phyloP scores from a whole-genome alignment of 2,113 vertebrate genomes.

The Thalassoma bifasciatum region DNA sequence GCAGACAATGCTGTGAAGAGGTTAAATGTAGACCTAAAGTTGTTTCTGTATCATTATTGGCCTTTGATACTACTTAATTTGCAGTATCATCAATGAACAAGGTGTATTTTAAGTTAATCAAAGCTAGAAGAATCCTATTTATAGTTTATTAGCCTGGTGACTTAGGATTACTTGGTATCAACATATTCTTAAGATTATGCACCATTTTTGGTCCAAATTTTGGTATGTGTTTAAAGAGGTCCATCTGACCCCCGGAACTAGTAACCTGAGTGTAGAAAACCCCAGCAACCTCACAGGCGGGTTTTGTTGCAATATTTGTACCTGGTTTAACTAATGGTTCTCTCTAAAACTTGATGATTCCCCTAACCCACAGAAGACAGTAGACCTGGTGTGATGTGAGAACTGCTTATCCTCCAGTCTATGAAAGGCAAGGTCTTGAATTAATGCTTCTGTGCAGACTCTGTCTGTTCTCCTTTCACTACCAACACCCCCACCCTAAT shows the following conservation, averaged over 20 bases:
- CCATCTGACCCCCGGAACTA: conserved; percentile 37
- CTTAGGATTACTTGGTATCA: no score
- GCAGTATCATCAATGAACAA: neutral
- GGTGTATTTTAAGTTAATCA: neutral
- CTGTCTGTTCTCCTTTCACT: conserved; percentile 52
- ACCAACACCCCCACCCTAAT: conserved; percentile 32
- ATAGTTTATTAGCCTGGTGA: no score
- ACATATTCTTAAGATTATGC: no score
- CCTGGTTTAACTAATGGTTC: conserved; percentile 58
- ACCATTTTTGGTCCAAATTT: no score
- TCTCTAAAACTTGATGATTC: conserved; percentile 55
- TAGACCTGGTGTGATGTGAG: conserved; percentile 69
- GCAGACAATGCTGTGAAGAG: conserved; percentile 47
- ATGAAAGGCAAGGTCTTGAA: conserved; percentile 77
- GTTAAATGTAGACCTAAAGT: conserved; percentile 29
- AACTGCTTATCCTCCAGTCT: conserved; percentile 77
- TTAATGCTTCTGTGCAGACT: conserved; percentile 74
- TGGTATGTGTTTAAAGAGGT: neutral
- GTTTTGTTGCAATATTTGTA: conserved; percentile 44
- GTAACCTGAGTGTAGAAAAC: conserved; percentile 40
- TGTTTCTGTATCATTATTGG: neutral
- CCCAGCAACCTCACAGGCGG: conserved; percentile 20
- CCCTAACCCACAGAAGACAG: conserved; percentile 55
- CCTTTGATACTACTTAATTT: neutral
- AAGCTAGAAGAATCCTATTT: neutral